phyloP scores from a whole-genome alignment of 2,797 vertebrate species.

The Threskiornis aethiopicus region DNA sequence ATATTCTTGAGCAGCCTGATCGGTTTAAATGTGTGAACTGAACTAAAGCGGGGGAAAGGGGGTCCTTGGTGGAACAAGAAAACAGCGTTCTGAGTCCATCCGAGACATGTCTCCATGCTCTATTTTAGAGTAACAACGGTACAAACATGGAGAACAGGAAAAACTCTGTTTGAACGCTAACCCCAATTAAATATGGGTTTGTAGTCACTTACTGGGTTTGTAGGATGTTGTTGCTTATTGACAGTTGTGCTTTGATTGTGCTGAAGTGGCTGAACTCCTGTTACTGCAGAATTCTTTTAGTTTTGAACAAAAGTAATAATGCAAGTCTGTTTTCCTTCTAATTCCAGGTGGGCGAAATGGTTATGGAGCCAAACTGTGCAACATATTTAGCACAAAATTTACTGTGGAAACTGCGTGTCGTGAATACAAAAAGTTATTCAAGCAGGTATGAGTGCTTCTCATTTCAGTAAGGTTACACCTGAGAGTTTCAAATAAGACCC shows the following conservation, averaged over 20 bases:
- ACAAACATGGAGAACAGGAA: neutral
- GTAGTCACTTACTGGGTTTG: neutral
- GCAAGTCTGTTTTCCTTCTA: neutral
- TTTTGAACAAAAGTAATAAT: neutral
- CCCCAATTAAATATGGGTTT: neutral
- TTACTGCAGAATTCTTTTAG: neutral
- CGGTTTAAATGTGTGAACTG: neutral
- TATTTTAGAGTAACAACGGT: neutral
- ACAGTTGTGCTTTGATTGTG: neutral
- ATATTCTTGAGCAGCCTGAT: neutral
- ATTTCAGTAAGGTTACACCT: neutral
- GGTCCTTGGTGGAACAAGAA: rapidly evolving
- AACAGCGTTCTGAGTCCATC: rapidly evolving
- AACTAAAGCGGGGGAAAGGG: neutral
- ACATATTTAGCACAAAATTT: constrained; percentile 98
- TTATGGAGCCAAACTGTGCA: constrained; percentile 98
- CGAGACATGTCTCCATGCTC: neutral
- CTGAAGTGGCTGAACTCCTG: neutral
- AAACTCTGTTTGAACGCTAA: neutral
- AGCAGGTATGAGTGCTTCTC: constrained; percentile 80
- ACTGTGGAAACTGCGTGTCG: constrained; percentile 93
- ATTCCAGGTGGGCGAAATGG: constrained; percentile 94
- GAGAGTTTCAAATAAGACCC: neutral
- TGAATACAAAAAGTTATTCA: constrained; percentile 90
- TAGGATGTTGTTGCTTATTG: neutral